These are phyloP conservation scores for Enteromius anoplus DNA, from an alignment of 2,797 vertebrate genomes.

Conservation along the genomic window DNA sequence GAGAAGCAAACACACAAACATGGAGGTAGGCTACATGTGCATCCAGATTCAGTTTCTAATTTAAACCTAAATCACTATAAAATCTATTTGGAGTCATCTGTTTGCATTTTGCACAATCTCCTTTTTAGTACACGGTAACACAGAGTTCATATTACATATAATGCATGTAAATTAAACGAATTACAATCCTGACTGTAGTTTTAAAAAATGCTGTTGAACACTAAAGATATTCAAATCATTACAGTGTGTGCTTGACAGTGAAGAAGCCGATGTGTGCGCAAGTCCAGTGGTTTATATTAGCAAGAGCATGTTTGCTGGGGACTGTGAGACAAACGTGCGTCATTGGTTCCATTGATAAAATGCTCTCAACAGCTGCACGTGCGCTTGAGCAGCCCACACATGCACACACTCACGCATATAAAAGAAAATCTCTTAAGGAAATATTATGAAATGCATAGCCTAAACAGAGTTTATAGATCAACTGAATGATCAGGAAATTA, in stretches of 20 bases:
- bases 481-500: neutral
- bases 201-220: neutral
- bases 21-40: neutral
- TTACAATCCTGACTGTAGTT: neutral
- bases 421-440: neutral
- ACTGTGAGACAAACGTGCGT: neutral
- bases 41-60: neutral
- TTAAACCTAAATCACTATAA: neutral
- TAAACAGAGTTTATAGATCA: neutral
- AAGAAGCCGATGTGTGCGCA: neutral
- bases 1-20: neutral
- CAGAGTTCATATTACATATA: neutral
- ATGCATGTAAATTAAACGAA: neutral
- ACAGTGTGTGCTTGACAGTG: neutral
- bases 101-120: neutral
- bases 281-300: neutral
- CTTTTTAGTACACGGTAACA: neutral
- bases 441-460: neutral
- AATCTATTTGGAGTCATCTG: neutral
- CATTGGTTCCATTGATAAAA: slow-evolving; percentile 11
- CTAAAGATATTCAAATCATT: neutral
- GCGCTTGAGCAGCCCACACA: neutral
- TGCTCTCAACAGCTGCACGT: neutral
- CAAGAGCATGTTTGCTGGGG: neutral
- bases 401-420: neutral